These are phyloP conservation scores for Halocaridina rubra DNA, from an alignment of 2,888 invertebrate genomes.

Conservation along the genomic window DNA sequence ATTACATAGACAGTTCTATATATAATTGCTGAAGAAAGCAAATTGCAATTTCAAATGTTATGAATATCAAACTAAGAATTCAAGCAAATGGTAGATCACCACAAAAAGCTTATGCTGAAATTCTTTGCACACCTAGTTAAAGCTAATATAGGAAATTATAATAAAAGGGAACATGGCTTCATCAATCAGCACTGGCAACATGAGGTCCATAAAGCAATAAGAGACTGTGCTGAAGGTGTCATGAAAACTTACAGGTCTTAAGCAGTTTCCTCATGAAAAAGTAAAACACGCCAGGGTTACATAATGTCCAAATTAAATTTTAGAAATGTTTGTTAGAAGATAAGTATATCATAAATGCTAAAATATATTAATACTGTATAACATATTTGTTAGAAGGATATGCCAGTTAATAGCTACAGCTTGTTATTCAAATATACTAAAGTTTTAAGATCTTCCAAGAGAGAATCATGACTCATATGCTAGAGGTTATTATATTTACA, in stretches of 20 bases:
- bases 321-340: too few relatives aligned
- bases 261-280: conserved; percentile 54
- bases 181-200: not conserved
- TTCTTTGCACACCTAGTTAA: not conserved
- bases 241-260: conserved; percentile 53
- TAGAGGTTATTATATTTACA: too few relatives aligned
- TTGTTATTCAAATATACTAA: too few relatives aligned
- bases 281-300: conserved; percentile 31
- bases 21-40: not conserved
- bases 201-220: conserved; percentile 28
- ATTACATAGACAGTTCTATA: too few relatives aligned
- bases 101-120: conserved; percentile 11
- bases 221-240: not conserved
- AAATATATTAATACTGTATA: conserved; percentile 18
- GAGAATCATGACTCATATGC: too few relatives aligned
- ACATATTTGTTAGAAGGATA: not conserved
- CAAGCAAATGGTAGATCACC: conserved; percentile 13
- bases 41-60: not conserved
- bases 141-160: not conserved
- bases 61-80: not conserved
- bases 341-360: too few relatives aligned
- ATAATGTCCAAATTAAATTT: too few relatives aligned
- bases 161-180: not conserved
- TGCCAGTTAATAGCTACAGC: too few relatives aligned
- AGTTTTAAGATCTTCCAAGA: too few relatives aligned